Base-by-base conservation (phyloP, 2,888 invertebrate species). In the Tenthredo amoena region DNA sequence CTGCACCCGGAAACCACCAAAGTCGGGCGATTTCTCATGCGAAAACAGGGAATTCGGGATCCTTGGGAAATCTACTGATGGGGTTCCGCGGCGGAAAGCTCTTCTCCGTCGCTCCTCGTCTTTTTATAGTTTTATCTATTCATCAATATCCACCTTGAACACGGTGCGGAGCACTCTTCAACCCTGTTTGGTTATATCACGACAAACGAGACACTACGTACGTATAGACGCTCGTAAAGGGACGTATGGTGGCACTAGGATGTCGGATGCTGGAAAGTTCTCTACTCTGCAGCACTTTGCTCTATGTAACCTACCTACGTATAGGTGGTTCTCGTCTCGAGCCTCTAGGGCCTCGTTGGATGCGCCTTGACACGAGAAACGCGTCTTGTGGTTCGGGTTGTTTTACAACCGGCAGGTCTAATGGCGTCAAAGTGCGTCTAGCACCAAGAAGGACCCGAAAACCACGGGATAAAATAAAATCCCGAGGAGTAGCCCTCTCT, bases 361-460 rank as follows among this genome's bases (percentile, higher is more conserved):
- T 81, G 40, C 81, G 81, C 37, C 81, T 40, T 62, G 77, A 81
- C 81, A 81, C 62, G 81, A 37, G 37, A 81, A 62, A 81, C 40
- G 62, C 81, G 81, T 62, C 37, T 62, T 40, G 55, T 40, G 77
- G 77, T 77, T 76, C 55, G 34, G 77, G 77, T 50, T 77, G 77
- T 77, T 77, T 77, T 77, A 77, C 34, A 31, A 47, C 77, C 77
- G 31, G 31, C 5, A 47, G 18, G 37, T 55, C 77, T 77, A 55
- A 77, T 77, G 77, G 77, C 77, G 47, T 77, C 77, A 77, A 77
- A 77, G 77, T 77, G 77, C 77, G 77, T 77, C 77, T 74, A 43
- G 40, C 21, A 18, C 47, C 31, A 77, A 77, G 55, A 77, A 55
- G 5, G 15, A 18, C 55, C 6, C n/a, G 31, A 18, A 26, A 74